Evolutionary conservation across 1,140 invertebrate species (phyloP), one percentile per base, ranked within the genome.

Genomic region (Drosophila hydei): DNA sequence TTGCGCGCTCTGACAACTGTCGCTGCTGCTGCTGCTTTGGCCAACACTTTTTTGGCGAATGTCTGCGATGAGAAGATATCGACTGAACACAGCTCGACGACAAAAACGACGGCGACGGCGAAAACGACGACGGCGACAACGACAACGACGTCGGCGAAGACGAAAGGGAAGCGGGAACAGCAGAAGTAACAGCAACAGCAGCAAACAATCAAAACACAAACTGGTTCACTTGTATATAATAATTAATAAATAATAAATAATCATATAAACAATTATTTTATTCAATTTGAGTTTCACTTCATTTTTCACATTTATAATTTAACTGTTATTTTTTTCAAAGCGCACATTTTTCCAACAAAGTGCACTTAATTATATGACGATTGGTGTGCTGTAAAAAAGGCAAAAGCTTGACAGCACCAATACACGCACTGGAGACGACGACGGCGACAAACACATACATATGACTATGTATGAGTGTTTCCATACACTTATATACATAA

Each of bases 361-460:
- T 67, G 42, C 38, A 59, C n/a, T 48, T 75, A 71, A 38, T 51
- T 40, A 54, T 16, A 51, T 62, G 65, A 55, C 65, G 25, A 33
- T 59, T 54, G 60, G 27, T 75, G 77, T 75, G 56, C 65, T 79
- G 77, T 79, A 21, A 76, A 50, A 73, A 45, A 78, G 58, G 25
- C 58, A 30, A 58, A 33, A 47, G 52, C 8, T 65, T 65, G 52
- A 72, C 70, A 65, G 61, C 25, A 61, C 48, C 23, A 45, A 45
- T 19, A 58, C 45, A 59, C 42, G 9, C 42, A 48, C 60, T 25
- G 43, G 38, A 27, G 16, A 40, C 56, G 52, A 56, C 16, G 55
- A 60, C 56, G 55, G 56, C 56, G 45, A 61, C 51, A 68, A 67
- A 65, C 64, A 60, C 60, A 60, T 2, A 36, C 40, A 11, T 52